Evolutionary conservation across 2,888 invertebrate species (phyloP).

Genomic region (Acholoe squamosa): DNA sequence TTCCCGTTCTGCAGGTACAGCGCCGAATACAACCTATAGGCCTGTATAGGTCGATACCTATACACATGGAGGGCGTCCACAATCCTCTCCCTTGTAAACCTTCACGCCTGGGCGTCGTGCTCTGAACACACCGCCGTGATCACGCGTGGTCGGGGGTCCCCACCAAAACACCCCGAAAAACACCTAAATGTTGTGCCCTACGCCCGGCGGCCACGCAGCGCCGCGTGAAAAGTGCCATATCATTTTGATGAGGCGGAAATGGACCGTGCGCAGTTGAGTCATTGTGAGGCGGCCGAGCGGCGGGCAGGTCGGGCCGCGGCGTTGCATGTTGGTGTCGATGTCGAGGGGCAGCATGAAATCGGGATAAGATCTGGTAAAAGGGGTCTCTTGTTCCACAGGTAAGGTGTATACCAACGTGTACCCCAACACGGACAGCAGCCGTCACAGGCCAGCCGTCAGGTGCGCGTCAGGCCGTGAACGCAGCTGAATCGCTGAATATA

Average conservation of each 20-base stretch:
- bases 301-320: not conserved
- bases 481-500: too few relatives aligned
- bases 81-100: not conserved
- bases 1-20: not conserved
- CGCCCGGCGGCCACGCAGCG: not conserved
- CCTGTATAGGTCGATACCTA: too few relatives aligned
- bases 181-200: not conserved
- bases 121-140: not conserved
- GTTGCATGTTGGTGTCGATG: not conserved
- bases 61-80: not conserved
- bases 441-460: not conserved
- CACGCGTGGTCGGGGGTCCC: not conserved
- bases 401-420: not conserved
- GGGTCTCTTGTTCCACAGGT: not conserved
- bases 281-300: conserved; percentile 25
- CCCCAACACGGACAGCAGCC: not conserved
- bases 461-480: not conserved
- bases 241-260: conserved; percentile 56
- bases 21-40: too few relatives aligned
- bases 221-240: conserved; percentile 45
- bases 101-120: not conserved
- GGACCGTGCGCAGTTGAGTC: not conserved
- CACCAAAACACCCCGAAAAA: conserved; percentile 12
- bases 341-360: conserved; percentile 29
- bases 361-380: conserved; percentile 1